Conservation (phyloP, 2,888 invertebrate species). For the Escarpia spicata region DNA sequence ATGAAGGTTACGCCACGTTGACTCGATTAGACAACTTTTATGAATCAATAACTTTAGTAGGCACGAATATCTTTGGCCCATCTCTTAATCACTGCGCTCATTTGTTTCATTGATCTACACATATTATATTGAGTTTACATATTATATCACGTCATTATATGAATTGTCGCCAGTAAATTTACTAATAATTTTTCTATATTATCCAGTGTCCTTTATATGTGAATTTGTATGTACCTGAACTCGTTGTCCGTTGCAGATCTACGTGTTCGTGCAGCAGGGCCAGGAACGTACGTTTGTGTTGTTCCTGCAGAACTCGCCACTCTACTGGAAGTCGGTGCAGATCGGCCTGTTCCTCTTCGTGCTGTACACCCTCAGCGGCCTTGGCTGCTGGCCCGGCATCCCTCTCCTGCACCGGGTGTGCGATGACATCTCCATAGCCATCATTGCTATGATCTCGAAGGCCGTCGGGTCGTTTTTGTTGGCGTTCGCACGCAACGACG, state of each 20-base stretch:
- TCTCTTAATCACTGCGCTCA: too few species aligned
- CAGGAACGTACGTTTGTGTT: conserved; percentile 61
- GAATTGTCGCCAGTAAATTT: too few species aligned
- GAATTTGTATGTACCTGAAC: conserved; percentile 53
- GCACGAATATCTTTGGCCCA: too few species aligned
- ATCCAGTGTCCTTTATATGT: conserved; percentile 34
- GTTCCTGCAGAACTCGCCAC: conserved; percentile 49
- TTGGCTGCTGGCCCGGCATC: conserved; percentile 44
- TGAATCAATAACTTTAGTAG: too few species aligned
- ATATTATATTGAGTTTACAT: too few species aligned
- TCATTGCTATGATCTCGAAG: conserved; percentile 60
- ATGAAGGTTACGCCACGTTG: too few species aligned
- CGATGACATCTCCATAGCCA: conserved; percentile 48
- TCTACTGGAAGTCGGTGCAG: conserved; percentile 41
- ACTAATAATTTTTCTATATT: too few species aligned
- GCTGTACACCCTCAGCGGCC: conserved; percentile 38
- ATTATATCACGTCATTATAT: too few species aligned
- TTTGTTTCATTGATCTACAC: too few species aligned
- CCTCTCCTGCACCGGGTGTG: conserved; percentile 39
- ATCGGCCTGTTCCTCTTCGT: conserved; percentile 44
- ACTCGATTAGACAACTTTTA: too few species aligned
- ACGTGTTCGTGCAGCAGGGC: conserved; percentile 62
- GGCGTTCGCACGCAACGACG: conserved; percentile 57
- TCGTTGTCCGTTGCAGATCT: conserved; percentile 45
- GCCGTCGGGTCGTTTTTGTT: conserved; percentile 61